A percentile compares a stretch with the other conserved stretches of the same genome.
These are phyloP conservation scores for Cephus pulcher DNA, from an alignment of 2,888 invertebrate genomes.

Conservation along the genomic window DNA sequence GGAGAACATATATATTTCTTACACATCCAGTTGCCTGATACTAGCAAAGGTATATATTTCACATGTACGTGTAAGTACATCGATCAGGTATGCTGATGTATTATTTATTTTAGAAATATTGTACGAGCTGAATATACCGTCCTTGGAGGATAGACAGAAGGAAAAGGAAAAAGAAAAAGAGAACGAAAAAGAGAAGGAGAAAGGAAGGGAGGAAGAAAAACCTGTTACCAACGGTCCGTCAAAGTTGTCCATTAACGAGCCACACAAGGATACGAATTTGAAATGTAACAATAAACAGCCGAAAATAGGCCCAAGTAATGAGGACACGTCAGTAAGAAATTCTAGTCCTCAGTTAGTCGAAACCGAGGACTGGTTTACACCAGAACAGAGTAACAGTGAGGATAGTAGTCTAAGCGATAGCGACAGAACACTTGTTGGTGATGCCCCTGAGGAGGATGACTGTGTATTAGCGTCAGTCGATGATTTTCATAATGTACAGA, in stretches of 20 bases:
- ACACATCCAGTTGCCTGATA: conserved; percentile 73
- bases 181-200: conserved; percentile 21
- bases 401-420: conserved; percentile 83
- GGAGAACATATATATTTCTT: conserved; percentile 75
- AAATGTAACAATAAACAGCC: conserved; percentile 5
- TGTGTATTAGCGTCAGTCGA: not conserved
- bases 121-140: conserved; percentile 70
- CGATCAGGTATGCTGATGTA: not conserved
- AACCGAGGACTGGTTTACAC: conserved; percentile 52
- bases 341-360: conserved; percentile 40
- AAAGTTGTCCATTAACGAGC: conserved; percentile 53
- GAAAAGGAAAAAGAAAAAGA: not conserved
- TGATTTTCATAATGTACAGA: conserved; percentile 14
- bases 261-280: conserved; percentile 4
- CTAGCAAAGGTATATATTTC: conserved; percentile 69
- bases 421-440: conserved; percentile 75
- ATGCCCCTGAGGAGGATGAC: conserved; percentile 68
- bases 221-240: conserved; percentile 34
- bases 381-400: conserved; percentile 79
- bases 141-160: conserved; percentile 32
- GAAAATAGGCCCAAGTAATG: conserved; percentile 7
- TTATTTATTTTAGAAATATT: conserved; percentile 61
- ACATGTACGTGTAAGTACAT: not conserved
- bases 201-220: conserved; percentile 33
- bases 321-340: conserved; percentile 29